Evolutionary conservation across 1,140 invertebrate species (phyloP).

Genomic region (Semibalanus balanoides): DNA sequence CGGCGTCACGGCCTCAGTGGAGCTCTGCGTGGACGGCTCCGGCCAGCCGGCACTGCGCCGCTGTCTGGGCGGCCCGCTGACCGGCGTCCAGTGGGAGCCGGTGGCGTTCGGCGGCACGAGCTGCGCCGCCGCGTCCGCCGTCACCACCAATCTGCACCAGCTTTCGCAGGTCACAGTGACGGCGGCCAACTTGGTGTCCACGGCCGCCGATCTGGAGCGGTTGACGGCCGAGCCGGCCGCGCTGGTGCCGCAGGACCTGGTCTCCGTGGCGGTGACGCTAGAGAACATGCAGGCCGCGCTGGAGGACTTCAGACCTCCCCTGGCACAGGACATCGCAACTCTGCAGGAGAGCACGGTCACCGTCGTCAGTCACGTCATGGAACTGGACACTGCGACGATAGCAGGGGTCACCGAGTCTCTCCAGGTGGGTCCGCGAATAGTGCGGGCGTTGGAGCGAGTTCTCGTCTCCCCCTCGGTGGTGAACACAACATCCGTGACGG

Average conservation of each 20-base stretch:
- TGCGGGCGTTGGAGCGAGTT: neutral
- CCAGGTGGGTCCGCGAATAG: too few species aligned
- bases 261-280: neutral
- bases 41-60: neutral
- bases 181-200: neutral
- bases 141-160: neutral
- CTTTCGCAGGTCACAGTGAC: neutral
- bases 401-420: neutral
- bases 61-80: neutral
- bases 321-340: neutral
- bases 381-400: neutral
- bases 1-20: too few species aligned
- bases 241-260: neutral
- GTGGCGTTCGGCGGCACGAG: neutral
- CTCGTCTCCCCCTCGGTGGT: neutral
- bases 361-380: neutral
- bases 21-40: neutral
- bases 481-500: neutral
- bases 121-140: neutral
- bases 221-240: neutral
- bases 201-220: neutral
- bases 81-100: neutral
- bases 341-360: neutral
- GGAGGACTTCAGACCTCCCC: too few species aligned
- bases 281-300: neutral